Evolutionary conservation across 2,888 invertebrate species (phyloP).

Genomic region (Callyntrura sp.): DNA sequence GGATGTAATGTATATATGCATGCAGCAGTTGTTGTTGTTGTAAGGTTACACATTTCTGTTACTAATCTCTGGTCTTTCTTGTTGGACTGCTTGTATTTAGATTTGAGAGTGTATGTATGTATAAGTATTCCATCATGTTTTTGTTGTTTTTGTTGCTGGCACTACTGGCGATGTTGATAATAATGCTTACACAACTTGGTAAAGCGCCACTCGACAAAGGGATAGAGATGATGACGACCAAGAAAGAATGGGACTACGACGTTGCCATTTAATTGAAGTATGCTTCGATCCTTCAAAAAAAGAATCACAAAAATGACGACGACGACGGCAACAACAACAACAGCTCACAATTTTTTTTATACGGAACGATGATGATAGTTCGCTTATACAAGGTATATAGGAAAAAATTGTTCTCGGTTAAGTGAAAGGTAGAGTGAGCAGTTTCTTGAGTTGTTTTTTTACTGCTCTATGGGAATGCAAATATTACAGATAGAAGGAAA

Average conservation of each 20-base stretch:
- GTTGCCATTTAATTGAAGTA: slow-evolving; percentile 67
- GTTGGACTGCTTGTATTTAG: slow-evolving; percentile 24
- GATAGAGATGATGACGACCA: neutral
- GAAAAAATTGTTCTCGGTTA: no score
- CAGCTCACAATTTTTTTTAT: neutral
- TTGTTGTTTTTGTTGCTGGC: slow-evolving; percentile 30
- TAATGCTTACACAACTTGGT: slow-evolving; percentile 62
- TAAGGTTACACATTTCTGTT: slow-evolving; percentile 26
- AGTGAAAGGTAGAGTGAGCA: neutral
- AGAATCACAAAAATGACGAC: slow-evolving; percentile 18
- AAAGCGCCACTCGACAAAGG: slow-evolving; percentile 8
- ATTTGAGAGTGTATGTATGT: neutral
- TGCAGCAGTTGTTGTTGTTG: slow-evolving; percentile 5
- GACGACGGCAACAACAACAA: neutral
- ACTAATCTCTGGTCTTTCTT: slow-evolving; percentile 31
- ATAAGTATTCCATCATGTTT: slow-evolving; percentile 54
- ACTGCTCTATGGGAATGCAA: slow-evolving; percentile 19
- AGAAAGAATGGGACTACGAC: slow-evolving; percentile 11
- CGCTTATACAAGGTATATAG: no score
- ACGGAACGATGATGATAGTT: slow-evolving; percentile 11
- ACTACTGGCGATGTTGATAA: neutral
- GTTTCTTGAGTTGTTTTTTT: neutral
- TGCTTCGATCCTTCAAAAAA: slow-evolving; percentile 44
- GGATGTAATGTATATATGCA: no score
- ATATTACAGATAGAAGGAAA: slow-evolving; percentile 18